Evolutionary conservation across 2,797 vertebrate genomes (phyloP).

Genomic region (Mionectes olivaceus): DNA sequence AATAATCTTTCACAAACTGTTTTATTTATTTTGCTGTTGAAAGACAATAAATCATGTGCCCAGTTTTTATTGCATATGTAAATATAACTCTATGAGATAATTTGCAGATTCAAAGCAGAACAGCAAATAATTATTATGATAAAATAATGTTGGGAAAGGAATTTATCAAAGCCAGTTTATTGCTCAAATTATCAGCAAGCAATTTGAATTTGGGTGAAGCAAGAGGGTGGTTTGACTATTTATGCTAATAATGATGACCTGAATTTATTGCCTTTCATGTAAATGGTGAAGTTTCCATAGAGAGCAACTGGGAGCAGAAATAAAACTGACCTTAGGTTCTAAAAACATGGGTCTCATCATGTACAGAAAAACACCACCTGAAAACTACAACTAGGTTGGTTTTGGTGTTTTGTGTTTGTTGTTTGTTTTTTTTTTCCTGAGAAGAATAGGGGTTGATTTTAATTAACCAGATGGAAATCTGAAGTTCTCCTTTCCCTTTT

Average conservation of each 20-base stretch:
- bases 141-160: constrained; percentile 27
- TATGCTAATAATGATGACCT: background rate
- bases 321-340: background rate
- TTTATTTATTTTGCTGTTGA: constrained; percentile 26
- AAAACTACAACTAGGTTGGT: background rate
- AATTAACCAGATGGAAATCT: background rate
- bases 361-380: background rate
- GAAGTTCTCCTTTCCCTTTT: background rate
- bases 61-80: constrained; percentile 52
- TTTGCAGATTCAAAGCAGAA: constrained; percentile 25
- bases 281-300: background rate
- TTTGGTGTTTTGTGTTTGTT: background rate
- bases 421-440: background rate
- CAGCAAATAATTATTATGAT: constrained; percentile 44
- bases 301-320: background rate
- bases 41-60: constrained; percentile 28
- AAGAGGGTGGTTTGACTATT: background rate
- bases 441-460: background rate
- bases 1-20: background rate
- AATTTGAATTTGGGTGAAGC: background rate
- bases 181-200: constrained; percentile 10
- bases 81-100: constrained; percentile 31
- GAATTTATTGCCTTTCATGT: background rate
- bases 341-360: background rate
- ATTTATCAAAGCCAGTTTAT: constrained; percentile 36